Conservation (phyloP, 2,888 invertebrate species). For the Stenolophus ochropezus region DNA sequence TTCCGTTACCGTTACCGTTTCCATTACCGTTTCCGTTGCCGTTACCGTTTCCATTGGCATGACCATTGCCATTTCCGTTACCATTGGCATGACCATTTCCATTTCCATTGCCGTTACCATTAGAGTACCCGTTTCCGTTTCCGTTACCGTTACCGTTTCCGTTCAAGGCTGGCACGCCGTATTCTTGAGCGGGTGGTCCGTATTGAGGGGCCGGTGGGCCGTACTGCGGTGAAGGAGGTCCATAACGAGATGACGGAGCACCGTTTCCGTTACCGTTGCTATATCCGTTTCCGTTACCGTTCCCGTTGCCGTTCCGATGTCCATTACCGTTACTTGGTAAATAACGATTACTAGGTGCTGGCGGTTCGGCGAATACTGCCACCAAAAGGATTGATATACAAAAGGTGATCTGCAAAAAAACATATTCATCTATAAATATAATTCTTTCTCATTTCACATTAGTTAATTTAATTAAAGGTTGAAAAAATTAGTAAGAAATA, state of each 20-base stretch:
- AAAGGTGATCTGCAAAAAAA: conserved; percentile 45
- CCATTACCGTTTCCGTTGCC: conserved; percentile 48
- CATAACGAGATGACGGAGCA: conserved; percentile 62
- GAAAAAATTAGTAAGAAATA: too few species aligned
- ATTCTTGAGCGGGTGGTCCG: conserved; percentile 49
- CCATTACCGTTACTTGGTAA: conserved; percentile 61
- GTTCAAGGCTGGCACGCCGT: conserved; percentile 59
- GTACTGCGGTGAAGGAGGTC: conserved; percentile 64
- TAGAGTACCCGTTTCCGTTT: conserved; percentile 61
- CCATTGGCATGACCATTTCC: conserved; percentile 60
- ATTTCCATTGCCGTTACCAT: conserved; percentile 49
- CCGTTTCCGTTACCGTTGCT: conserved; percentile 65
- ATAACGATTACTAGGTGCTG: conserved; percentile 45
- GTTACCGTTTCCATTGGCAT: conserved; percentile 44
- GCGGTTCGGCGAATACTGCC: conserved; percentile 54
- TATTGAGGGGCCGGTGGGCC: conserved; percentile 33
- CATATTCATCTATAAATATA: neutral
- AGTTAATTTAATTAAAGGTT: neutral
- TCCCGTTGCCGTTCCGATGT: conserved; percentile 61
- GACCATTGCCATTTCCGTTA: conserved; percentile 60
- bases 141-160: conserved; percentile 48
- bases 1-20: conserved; percentile 54
- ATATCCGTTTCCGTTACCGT: conserved; percentile 61
- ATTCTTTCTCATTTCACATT: neutral
- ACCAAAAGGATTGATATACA: conserved; percentile 43